Evolutionary conservation across 2,797 vertebrate species (phyloP).

Genomic region (Cirrhinus mrigala): DNA sequence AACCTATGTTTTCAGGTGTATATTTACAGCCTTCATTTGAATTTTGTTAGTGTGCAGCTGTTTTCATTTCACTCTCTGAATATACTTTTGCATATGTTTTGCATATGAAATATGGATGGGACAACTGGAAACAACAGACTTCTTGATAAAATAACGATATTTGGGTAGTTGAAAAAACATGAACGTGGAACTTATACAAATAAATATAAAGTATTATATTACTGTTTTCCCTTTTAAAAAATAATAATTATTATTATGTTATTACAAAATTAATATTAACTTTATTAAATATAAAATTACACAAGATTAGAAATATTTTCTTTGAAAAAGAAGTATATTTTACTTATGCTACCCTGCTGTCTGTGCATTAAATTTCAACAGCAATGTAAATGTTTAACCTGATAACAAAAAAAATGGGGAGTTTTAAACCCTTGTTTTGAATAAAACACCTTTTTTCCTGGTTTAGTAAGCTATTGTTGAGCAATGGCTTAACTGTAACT

Average conservation of each 20-base stretch:
- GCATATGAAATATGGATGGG: slow-evolving; percentile 24
- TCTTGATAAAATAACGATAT: slow-evolving; percentile 15
- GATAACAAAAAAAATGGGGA: background rate
- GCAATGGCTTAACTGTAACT: background rate
- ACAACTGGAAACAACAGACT: slow-evolving; percentile 3
- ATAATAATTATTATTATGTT: background rate
- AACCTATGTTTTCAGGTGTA: background rate
- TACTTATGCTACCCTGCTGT: background rate
- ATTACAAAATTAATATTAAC: background rate
- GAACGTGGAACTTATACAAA: background rate
- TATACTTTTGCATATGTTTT: slow-evolving; percentile 47
- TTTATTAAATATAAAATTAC: too few relatives aligned
- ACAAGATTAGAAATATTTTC: background rate
- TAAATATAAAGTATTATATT: background rate
- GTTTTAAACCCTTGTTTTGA: background rate
- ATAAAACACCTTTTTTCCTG: slow-evolving; percentile 4
- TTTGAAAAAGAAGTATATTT: background rate
- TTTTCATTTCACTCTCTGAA: slow-evolving; percentile 15
- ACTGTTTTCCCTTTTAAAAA: background rate
- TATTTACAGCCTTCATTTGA: slow-evolving; percentile 28
- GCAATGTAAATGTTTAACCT: slow-evolving; percentile 13
- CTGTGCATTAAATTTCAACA: background rate
- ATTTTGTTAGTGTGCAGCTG: slow-evolving; percentile 16
- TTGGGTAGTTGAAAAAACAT: background rate
- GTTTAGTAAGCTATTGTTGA: slow-evolving; percentile 20